These are phyloP conservation scores for Labeo rohita DNA, from an alignment of 2,113 vertebrate species.

Conservation along the genomic window DNA sequence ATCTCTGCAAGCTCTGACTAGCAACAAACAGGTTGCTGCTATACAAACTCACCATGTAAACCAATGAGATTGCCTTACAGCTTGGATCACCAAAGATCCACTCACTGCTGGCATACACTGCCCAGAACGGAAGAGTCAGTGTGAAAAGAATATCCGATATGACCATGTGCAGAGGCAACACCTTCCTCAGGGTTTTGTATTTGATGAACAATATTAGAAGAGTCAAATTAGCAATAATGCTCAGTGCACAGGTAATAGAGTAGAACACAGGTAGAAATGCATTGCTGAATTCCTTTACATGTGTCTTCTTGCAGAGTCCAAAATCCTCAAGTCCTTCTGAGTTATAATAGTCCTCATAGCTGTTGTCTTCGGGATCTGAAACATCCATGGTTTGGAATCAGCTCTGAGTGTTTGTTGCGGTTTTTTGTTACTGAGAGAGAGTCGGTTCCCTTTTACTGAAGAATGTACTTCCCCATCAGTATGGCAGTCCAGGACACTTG, in stretches of 20 bases:
- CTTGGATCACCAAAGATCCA: conserved; percentile 70
- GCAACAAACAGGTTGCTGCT: conserved; percentile 78
- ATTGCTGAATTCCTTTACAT: conserved; percentile 67
- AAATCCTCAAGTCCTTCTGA: conserved; percentile 41
- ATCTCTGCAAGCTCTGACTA: conserved; percentile 77
- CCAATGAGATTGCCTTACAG: conserved; percentile 71
- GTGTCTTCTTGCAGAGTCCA: conserved; percentile 72
- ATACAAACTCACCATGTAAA: conserved; percentile 77
- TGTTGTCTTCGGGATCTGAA: not conserved
- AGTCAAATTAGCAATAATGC: conserved; percentile 67
- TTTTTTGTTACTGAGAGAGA: not conserved
- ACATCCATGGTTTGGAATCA: conserved; percentile 27
- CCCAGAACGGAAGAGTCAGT: conserved; percentile 79
- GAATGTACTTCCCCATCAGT: not conserved
- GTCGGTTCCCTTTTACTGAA: not conserved
- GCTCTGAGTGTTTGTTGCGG: not conserved
- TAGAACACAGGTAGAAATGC: conserved; percentile 75
- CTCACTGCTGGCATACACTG: conserved; percentile 62
- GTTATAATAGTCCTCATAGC: conserved; percentile 57
- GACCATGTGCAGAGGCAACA: conserved; percentile 74
- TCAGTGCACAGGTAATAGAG: conserved; percentile 64
- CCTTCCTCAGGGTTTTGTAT: conserved; percentile 56
- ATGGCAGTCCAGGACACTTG: not conserved
- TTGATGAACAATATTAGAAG: conserved; percentile 66
- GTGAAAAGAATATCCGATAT: conserved; percentile 76